Percentiles rank a stretch among this genome's conserved stretches.
Evolutionary conservation across 2,888 invertebrate species (phyloP).

Genomic region (Xanthia icteritia): DNA sequence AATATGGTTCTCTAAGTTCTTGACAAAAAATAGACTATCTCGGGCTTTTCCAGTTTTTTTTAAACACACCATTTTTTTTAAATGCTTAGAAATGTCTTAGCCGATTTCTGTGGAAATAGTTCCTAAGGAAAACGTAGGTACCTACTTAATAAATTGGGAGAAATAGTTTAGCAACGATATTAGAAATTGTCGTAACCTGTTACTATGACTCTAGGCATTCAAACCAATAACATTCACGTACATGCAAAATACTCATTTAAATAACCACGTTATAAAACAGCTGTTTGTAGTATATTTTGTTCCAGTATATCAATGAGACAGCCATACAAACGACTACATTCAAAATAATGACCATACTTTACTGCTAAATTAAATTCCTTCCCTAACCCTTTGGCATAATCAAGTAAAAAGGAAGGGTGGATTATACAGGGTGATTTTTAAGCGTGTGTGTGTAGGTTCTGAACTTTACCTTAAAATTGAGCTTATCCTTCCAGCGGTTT

Average conservation of each 20-base stretch:
- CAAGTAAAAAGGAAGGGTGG: slow-evolving; percentile 41
- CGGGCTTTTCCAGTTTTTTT: background rate
- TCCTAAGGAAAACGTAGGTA: background rate
- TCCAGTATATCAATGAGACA: background rate
- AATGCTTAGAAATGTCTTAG: background rate
- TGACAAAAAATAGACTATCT: background rate
- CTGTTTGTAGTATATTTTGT: background rate
- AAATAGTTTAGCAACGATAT: background rate
- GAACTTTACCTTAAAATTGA: background rate
- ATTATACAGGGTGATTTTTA: background rate
- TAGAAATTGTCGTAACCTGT: background rate
- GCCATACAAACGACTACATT: slow-evolving; percentile 23
- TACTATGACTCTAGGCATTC: background rate
- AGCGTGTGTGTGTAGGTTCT: background rate
- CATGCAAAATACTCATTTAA: background rate
- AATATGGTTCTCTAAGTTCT: background rate
- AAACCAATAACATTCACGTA: background rate
- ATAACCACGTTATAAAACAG: background rate
- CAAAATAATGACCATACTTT: slow-evolving; percentile 19
- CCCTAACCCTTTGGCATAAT: slow-evolving; percentile 27
- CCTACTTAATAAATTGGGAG: background rate
- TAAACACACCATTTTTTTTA: too few relatives aligned
- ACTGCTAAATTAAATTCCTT: slow-evolving; percentile 53
- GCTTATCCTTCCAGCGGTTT: background rate
- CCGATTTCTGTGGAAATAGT: background rate